Evolutionary conservation across 1,140 invertebrate genomes (phyloP), one percentile per base, ranked within the genome.

Genomic region (Belonocnema kinseyi): DNA sequence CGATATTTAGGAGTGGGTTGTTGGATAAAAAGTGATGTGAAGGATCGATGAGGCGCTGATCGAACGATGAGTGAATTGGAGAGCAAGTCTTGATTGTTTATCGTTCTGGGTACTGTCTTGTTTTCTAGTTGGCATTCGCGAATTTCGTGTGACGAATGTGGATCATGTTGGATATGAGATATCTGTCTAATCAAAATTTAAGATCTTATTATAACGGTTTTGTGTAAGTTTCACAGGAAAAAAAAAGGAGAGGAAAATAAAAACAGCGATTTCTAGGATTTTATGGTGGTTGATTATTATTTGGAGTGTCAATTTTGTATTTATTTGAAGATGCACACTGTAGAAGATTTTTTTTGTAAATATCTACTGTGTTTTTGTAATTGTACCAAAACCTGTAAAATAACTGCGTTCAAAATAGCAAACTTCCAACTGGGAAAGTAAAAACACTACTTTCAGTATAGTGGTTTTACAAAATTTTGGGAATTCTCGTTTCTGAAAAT

Each of bases 131-230:
- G 10, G 8, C 53, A 54, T 54, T 54, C 53, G 53, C 33, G 33
- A 40, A 33, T 66, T 46, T 66, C 26, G 61, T 66, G 33, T 14
- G 26, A 40, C 40, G 10, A 46, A 11, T 1, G 40, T 8, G 40
- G 40, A 46, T 46, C 40, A 46, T 46, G 40, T 46, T 11, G 1
- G 40, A 46, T 8, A 11, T 46, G 40, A 46, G 40, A 16, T 66
- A 6, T n/a, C 13, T 66, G 14, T 66, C 5, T 66, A 66, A 66
- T 66, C 61, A 66, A 66, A 46, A 66, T n/a, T 61, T 33, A n/a
- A 4, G 8, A 40, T 66, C 14, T 14, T 7, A 33, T 13, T 16
- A 14, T n/a, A 66, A 40, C 12, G 40, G 40, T n/a, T 66, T 66
- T 66, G 40, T 66, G 61, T 66, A 40, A 40, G 61, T 66, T 33